phyloP scores from a whole-genome alignment of 2,113 vertebrate species.

The Dasyornis broadbenti region DNA sequence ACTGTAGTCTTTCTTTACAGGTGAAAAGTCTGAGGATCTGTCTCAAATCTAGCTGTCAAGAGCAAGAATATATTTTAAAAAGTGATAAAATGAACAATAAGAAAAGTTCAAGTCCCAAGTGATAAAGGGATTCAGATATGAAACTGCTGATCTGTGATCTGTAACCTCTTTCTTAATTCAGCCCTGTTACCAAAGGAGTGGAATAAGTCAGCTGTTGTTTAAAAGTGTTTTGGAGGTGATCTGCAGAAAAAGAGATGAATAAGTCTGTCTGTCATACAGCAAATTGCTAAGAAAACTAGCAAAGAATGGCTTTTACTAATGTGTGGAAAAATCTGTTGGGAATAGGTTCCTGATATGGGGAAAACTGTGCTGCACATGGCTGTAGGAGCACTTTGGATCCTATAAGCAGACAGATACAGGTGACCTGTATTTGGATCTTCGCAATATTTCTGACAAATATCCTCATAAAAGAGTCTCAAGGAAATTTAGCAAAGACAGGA shows the following conservation, averaged over 20 bases:
- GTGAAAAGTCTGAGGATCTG: not conserved
- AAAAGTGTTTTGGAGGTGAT: not conserved
- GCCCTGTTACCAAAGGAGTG: not conserved
- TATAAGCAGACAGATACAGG: not conserved
- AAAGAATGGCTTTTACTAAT: not conserved
- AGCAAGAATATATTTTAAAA: not conserved
- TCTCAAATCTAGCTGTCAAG: not conserved
- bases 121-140: not conserved
- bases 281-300: not conserved
- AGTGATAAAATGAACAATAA: not conserved
- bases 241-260: not conserved
- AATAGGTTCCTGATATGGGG: not conserved
- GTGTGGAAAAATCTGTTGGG: not conserved
- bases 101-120: not conserved
- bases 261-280: not conserved
- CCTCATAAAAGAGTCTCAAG: not conserved
- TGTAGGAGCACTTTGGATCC: not conserved
- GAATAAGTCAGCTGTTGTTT: not conserved
- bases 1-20: not conserved
- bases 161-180: not conserved
- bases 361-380: not conserved
- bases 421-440: not conserved
- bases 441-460: not conserved
- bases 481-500: not conserved
- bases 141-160: not conserved